Evolutionary conservation across 2,113 vertebrate species (phyloP), one percentile per base, ranked within the genome.

Genomic region (Limnothrissa miodon): DNA sequence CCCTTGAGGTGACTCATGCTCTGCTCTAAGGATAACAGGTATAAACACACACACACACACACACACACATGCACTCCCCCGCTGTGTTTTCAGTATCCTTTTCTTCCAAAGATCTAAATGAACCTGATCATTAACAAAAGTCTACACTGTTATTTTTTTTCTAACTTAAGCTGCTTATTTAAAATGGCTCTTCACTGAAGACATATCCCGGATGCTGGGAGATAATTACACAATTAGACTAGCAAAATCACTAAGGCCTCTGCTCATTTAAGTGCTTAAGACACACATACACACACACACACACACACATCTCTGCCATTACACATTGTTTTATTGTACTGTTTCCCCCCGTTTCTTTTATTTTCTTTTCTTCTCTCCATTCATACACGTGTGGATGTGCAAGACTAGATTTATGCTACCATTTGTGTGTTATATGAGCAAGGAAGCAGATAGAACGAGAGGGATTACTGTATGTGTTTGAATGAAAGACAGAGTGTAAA

Each of bases 41-140:
- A 17, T 45, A 45, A 45, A 23, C 70, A 42, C 51, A 59, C 39
- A 79, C 44, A 74, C 15, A 39, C 78, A 13, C 42, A 42, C 42
- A 42, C 42, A 46, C 7, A 56, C 44, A 66, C n/a, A 36, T 13
- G 80, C 25, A 48, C 59, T 33, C 36, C 17, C 21, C 66, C 83
- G 46, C 23, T 83, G n/a, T 51, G 45, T 36, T 33, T 79, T 80
- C 44, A n/a, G 36, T 17, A 53, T 25, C 7, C 9, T 62, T 62
- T 11, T 6, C 56, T n/a, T 62, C 62, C 66, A n/a, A 81, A 80
- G 42, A 80, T 78, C 80, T 81, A 83, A 84, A 88, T 89, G 84
- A 87, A 89, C 25, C 56, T 83, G 59, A 81, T 84, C 84, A 84
- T 87, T 86, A 85, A 82, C 39, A 83, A 83, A 81, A 87, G 85